Conservation (phyloP, 2,888 invertebrate species). For the Himalopsyche tibetana region DNA sequence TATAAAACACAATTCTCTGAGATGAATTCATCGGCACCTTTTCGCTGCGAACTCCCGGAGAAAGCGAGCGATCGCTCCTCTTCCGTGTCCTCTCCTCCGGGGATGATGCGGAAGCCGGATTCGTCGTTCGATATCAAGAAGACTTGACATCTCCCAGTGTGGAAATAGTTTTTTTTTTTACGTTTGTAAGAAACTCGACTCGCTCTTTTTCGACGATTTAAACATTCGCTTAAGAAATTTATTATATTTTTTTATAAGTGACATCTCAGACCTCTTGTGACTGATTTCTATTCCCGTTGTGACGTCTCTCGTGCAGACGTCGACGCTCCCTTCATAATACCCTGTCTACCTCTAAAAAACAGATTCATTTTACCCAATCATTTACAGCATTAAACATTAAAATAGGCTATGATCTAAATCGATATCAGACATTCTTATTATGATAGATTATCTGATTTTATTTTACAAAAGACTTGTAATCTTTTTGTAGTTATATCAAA, state of each 20-base stretch:
- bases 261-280: not conserved
- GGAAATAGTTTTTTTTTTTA: not conserved
- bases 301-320: not conserved
- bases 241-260: constrained; percentile 32
- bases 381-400: not conserved
- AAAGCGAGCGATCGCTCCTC: too few species aligned
- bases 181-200: not conserved
- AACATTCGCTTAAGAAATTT: not conserved
- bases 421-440: too few species aligned
- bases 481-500: too few species aligned
- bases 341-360: not conserved
- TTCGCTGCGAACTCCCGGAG: not conserved
- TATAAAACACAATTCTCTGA: constrained; percentile 16
- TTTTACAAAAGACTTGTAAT: too few species aligned
- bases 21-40: not conserved
- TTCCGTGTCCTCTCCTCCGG: too few species aligned
- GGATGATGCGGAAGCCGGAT: not conserved
- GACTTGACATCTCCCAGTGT: not conserved
- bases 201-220: not conserved
- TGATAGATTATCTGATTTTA: too few species aligned
- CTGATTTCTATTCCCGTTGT: not conserved
- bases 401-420: not conserved
- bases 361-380: constrained; percentile 10
- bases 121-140: not conserved
- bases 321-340: not conserved